Evolutionary conservation across 2,113 vertebrate species (phyloP).

Genomic region (Phodopus roborovskii): DNA sequence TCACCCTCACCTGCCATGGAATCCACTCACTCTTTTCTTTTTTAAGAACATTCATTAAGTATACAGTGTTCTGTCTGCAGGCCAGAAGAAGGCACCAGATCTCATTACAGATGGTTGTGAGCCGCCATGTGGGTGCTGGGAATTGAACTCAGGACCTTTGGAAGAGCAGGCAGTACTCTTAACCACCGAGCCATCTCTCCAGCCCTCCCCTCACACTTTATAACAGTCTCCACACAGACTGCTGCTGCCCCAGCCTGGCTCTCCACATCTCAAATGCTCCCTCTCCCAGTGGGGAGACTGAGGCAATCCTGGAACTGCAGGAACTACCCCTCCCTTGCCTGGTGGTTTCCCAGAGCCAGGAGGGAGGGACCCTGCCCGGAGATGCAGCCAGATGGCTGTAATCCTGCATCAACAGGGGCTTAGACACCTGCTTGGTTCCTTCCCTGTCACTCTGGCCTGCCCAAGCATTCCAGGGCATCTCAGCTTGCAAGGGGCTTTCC

Average conservation of each 20-base stretch:
- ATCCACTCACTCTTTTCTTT: too few species aligned
- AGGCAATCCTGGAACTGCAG: neutral
- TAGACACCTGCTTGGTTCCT: constrained; percentile 47
- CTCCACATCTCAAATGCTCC: accelerated
- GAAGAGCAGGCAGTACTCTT: too few species aligned
- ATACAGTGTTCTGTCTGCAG: too few species aligned
- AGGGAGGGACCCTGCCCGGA: accelerated
- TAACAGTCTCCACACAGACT: neutral
- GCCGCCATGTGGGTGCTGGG: too few species aligned
- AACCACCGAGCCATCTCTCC: too few species aligned
- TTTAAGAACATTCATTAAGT: too few species aligned
- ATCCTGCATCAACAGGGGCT: constrained; percentile 42
- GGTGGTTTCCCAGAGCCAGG: accelerated
- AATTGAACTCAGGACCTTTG: too few species aligned
- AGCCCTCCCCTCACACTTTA: too few species aligned
- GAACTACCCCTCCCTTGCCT: neutral
- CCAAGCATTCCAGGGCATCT: neutral
- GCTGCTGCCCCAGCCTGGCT: neutral
- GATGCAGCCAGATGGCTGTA: constrained; percentile 3
- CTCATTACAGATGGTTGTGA: too few species aligned
- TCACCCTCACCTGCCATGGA: too few species aligned
- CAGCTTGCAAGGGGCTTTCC: neutral
- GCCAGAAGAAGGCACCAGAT: too few species aligned
- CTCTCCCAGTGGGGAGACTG: neutral
- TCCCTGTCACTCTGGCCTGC: neutral